phyloP scores from a whole-genome alignment of 2,797 vertebrate species.

The Anguilla pacifica region DNA sequence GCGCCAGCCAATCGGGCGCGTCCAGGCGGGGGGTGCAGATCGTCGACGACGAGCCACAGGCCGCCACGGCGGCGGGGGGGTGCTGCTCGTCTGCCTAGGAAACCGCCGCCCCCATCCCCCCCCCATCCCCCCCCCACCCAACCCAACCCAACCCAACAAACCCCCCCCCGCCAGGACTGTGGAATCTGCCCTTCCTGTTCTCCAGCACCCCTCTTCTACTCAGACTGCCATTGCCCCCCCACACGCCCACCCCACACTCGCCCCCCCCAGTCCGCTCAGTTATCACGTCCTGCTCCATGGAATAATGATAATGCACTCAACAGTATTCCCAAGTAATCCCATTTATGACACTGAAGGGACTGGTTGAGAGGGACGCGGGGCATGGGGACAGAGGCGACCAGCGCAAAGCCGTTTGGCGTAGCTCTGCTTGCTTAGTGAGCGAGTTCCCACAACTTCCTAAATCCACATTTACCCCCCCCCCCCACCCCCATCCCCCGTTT shows the following conservation, averaged over 20 bases:
- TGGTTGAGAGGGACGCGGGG: constrained; percentile 14
- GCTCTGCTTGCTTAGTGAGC: background rate
- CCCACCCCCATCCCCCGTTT: background rate
- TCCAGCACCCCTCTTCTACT: constrained; percentile 50
- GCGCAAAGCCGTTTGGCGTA: background rate
- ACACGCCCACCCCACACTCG: too few relatives aligned
- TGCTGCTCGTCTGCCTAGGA: constrained; percentile 93
- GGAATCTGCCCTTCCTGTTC: background rate
- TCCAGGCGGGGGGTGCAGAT: constrained; percentile 92
- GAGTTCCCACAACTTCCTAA: background rate
- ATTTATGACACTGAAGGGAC: constrained; percentile 39
- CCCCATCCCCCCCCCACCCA: too few relatives aligned
- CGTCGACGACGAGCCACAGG: constrained; percentile 90
- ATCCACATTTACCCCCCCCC: background rate
- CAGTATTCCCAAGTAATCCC: constrained; percentile 73
- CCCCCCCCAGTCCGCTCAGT: background rate
- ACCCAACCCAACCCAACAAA: too few relatives aligned
- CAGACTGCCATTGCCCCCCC: constrained; percentile 69
- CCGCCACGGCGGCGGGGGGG: constrained; percentile 78
- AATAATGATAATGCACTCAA: constrained; percentile 80
- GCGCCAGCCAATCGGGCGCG: constrained; percentile 80
- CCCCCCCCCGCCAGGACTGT: background rate
- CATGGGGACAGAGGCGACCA: background rate
- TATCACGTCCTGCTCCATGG: constrained; percentile 49
- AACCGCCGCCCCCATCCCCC: constrained; percentile 50